Evolutionary conservation across 2,888 invertebrate species (phyloP), one percentile per base, ranked within the genome.

Genomic region (Ischnura elegans): DNA sequence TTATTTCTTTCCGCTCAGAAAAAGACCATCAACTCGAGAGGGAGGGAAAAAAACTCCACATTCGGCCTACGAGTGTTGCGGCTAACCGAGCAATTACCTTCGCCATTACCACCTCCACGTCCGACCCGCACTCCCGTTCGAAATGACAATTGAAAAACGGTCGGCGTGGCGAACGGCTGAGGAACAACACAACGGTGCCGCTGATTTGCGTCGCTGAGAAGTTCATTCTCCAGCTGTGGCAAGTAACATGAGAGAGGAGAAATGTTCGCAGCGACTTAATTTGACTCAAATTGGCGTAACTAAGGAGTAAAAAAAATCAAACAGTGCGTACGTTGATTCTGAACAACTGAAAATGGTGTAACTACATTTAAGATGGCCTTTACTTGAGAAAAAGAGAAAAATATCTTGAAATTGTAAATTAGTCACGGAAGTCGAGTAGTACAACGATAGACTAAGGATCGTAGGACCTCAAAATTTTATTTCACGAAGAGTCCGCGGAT

Each of bases 11-110:
- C 76, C 36, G 2, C 76, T 76, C 76, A 25, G 25, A 21, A 76
- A 36, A n/a, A 10, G 76, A 19, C 13, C 19, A 19, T 51, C 10
- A 29, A 36, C 13, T 76, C 29, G 76, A 51, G 51, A 51, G 51
- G 13, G 51, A 10, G 51, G 51, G 51, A 47, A 13, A 47, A 13
- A 51, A 1, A 51, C 51, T 51, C 2, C 51, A 1, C 16, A 51
- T 13, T 51, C 19, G 16, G 36, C 29, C 36, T 36, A 36, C 29
- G 36, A 36, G 36, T 76, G 36, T 76, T 61, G 76, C 36, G 76
- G 76, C 36, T 76, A 76, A 76, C 76, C 76, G 76, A 76, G 76
- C 76, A 76, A 76, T 76, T 76, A 76, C 25, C 16, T 2, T 36
- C 76, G 36, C 76, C 76, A 76, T 76, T 76, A 76, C 36, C 36